These are phyloP conservation scores for Masticophis lateralis DNA, from an alignment of 2,797 vertebrate species.

Conservation along the genomic window DNA sequence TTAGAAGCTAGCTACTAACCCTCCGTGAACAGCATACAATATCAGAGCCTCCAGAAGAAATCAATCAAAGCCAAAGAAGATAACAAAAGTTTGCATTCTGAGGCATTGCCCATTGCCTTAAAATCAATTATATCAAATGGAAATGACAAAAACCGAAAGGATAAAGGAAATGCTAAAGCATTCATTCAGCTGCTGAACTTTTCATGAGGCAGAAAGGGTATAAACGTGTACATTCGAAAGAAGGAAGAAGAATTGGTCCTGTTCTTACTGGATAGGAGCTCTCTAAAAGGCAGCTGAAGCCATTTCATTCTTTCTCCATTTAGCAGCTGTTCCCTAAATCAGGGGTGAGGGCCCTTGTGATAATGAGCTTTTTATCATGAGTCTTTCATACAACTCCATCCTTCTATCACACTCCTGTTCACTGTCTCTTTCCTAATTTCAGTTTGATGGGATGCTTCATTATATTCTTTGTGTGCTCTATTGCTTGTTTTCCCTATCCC, in stretches of 20 bases:
- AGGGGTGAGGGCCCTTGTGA: neutral
- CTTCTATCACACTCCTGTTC: neutral
- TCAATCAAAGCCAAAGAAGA: conserved; percentile 33
- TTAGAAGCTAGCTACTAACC: conserved; percentile 32
- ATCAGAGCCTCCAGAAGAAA: conserved; percentile 31
- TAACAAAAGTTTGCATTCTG: conserved; percentile 41
- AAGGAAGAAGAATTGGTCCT: neutral
- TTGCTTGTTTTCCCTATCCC: neutral
- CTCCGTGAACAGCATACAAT: conserved; percentile 29
- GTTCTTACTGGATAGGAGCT: neutral
- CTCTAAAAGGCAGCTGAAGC: neutral
- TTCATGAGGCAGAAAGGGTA: neutral
- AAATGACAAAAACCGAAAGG: conserved; percentile 32
- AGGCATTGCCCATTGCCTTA: conserved; percentile 24
- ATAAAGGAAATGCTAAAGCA: neutral
- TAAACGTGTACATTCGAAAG: neutral
- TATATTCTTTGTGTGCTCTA: neutral
- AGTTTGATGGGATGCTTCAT: neutral
- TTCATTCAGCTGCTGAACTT: conserved; percentile 1
- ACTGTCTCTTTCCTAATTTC: neutral
- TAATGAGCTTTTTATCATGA: neutral
- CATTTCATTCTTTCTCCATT: neutral
- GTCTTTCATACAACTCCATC: neutral
- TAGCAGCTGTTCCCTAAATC: neutral
- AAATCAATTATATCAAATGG: conserved; percentile 27